Conservation (phyloP, 2,888 invertebrate genomes). For the Parnassius glacialis region DNA sequence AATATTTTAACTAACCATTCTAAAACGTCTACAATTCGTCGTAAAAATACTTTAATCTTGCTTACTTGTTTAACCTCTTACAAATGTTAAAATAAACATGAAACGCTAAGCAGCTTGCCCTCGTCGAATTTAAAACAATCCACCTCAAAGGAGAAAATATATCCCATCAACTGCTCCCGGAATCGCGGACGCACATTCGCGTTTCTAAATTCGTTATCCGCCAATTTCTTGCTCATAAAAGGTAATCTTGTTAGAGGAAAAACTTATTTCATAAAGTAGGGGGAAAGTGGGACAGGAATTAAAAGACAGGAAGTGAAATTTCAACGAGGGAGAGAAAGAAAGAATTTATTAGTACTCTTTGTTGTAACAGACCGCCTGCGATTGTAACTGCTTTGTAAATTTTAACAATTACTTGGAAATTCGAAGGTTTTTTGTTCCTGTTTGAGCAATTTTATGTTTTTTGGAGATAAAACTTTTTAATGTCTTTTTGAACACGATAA, state of each 20-base stretch:
- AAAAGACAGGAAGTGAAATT: slow-evolving; percentile 50
- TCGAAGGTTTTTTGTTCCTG: slow-evolving; percentile 18
- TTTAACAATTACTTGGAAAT: slow-evolving; percentile 49
- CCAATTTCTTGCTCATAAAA: slow-evolving; percentile 73
- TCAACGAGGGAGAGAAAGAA: slow-evolving; percentile 33
- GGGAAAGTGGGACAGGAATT: slow-evolving; percentile 55
- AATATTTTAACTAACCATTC: no score
- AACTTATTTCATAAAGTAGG: slow-evolving; percentile 75
- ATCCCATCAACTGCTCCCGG: slow-evolving; percentile 35
- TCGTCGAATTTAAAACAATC: slow-evolving; percentile 43
- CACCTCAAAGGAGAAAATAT: slow-evolving; percentile 34
- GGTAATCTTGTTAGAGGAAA: slow-evolving; percentile 72
- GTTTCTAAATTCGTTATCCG: slow-evolving; percentile 68
- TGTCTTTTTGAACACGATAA: slow-evolving; percentile 8
- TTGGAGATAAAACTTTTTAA: slow-evolving; percentile 21
- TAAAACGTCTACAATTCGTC: no score
- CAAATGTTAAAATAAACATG: slow-evolving; percentile 41
- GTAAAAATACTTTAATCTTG: no score
- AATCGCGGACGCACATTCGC: slow-evolving; percentile 36
- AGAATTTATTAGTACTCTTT: slow-evolving; percentile 59
- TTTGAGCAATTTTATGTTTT: slow-evolving; percentile 5
- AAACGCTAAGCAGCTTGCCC: slow-evolving; percentile 34
- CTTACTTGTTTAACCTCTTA: no score
- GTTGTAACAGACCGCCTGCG: slow-evolving; percentile 51
- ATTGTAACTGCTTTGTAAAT: slow-evolving; percentile 59